A percentile compares a stretch with the other conserved stretches of the same genome.
These are phyloP conservation scores for Hippocampus mohnikei DNA, from an alignment of 2,113 vertebrate genomes.

Conservation along the genomic window DNA sequence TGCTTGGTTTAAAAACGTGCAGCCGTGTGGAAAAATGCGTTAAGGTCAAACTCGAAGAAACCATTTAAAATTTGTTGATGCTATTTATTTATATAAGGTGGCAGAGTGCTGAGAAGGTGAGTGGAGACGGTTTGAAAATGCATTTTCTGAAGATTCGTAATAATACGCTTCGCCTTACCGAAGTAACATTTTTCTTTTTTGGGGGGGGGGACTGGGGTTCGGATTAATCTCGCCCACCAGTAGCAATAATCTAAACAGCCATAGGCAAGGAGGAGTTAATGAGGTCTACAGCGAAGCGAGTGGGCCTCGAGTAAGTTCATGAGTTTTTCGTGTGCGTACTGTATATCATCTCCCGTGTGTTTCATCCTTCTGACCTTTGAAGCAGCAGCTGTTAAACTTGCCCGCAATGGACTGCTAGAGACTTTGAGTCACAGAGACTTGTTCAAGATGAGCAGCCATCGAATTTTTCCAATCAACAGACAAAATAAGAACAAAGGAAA, in stretches of 20 bases:
- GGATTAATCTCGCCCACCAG: slow-evolving; percentile 27
- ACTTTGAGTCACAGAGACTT: background rate
- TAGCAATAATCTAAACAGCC: slow-evolving; percentile 47
- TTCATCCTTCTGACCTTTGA: slow-evolving; percentile 58
- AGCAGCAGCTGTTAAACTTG: slow-evolving; percentile 38
- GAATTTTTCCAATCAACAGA: background rate
- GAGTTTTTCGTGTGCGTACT: slow-evolving; percentile 34
- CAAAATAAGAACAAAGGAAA: slow-evolving; percentile 2
- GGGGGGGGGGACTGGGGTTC: background rate
- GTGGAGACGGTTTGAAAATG: slow-evolving; percentile 13
- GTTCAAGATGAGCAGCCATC: background rate
- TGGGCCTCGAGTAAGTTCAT: slow-evolving; percentile 43
- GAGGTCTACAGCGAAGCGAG: slow-evolving; percentile 43
- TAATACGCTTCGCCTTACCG: slow-evolving; percentile 16
- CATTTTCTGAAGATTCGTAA: slow-evolving; percentile 7
- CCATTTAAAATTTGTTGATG: too few species aligned
- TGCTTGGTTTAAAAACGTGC: slow-evolving; percentile 10
- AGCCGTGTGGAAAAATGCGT: slow-evolving; percentile 4
- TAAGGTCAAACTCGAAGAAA: background rate
- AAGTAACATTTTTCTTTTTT: slow-evolving; percentile 19
- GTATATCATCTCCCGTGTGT: slow-evolving; percentile 37
- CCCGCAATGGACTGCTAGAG: slow-evolving; percentile 31
- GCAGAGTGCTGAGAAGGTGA: background rate
- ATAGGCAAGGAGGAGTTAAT: slow-evolving; percentile 51
- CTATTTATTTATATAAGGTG: background rate